phyloP scores from a whole-genome alignment of 2,797 vertebrate species.

The Molossus alvarezi region DNA sequence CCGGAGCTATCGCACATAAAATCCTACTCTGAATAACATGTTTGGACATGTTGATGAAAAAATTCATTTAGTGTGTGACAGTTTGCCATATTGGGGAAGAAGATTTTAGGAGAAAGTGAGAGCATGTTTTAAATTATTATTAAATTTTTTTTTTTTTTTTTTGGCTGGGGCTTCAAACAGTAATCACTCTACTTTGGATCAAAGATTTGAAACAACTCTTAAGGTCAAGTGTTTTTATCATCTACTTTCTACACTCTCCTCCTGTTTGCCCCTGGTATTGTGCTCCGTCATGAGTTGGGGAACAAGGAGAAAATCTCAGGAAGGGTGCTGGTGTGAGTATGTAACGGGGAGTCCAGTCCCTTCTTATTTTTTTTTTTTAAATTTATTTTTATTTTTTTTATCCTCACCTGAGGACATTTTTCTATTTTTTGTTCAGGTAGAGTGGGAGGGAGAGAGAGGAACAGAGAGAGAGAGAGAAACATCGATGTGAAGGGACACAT shows the following conservation, averaged over 20 bases:
- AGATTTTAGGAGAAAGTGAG: conserved; percentile 18
- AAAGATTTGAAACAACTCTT: neutral
- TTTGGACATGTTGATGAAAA: conserved; percentile 55
- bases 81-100: neutral
- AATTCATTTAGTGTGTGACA: neutral
- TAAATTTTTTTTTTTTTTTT: neutral
- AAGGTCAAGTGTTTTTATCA: neutral
- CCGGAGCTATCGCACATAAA: conserved; percentile 23
- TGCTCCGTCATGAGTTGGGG: neutral
- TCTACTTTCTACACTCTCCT: neutral
- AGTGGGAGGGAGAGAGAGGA: too few species aligned
- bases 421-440: too few species aligned
- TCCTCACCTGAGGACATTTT: too few species aligned
- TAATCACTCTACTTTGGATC: neutral
- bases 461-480: too few species aligned
- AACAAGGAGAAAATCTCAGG: neutral
- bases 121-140: conserved; percentile 22
- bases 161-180: neutral
- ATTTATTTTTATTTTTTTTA: too few species aligned
- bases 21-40: conserved; percentile 50
- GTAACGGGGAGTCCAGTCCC: neutral
- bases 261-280: neutral
- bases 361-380: neutral
- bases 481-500: too few species aligned
- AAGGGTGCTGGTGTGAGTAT: neutral